These are phyloP conservation scores for Hylyphantes graminicola DNA, from an alignment of 1,140 invertebrate genomes.

Conservation along the genomic window DNA sequence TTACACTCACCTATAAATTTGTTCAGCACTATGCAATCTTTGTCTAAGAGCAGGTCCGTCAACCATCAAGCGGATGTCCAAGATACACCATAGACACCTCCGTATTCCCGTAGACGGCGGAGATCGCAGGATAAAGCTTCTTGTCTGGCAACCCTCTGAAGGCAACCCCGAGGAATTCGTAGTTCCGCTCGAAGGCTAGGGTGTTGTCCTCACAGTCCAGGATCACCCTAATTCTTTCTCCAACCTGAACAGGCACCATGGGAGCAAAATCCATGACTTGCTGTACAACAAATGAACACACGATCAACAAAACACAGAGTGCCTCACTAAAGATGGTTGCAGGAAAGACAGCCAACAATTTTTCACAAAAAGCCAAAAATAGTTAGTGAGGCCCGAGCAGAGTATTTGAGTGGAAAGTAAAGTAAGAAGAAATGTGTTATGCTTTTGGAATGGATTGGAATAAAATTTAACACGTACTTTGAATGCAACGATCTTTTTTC, in stretches of 20 bases:
- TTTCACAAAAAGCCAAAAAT: constrained; percentile 28
- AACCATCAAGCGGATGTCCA: constrained; percentile 93
- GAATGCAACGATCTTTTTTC: constrained; percentile 56
- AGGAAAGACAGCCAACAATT: constrained; percentile 35
- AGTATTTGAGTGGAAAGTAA: background rate
- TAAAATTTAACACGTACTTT: constrained; percentile 28
- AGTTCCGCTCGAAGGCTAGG: constrained; percentile 97
- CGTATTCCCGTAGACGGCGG: constrained; percentile 98
- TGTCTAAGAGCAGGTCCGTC: constrained; percentile 57
- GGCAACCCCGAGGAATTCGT: constrained; percentile 97
- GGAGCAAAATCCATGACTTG: constrained; percentile 64
- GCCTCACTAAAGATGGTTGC: constrained; percentile 58
- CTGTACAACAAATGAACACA: constrained; percentile 57
- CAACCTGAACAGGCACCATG: constrained; percentile 77
- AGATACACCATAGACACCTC: constrained; percentile 99
- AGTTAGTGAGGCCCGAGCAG: background rate
- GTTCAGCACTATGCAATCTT: constrained; percentile 35
- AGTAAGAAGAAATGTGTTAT: background rate
- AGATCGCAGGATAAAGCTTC: constrained; percentile 94
- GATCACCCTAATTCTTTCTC: constrained; percentile 95
- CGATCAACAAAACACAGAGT: constrained; percentile 55
- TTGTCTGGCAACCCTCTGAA: constrained; percentile 95
- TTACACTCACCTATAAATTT: constrained; percentile 41
- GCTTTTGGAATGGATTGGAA: background rate
- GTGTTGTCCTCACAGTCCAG: constrained; percentile 98